Conservation (phyloP, 2,113 vertebrate genomes). For the Accipiter virgatus region DNA sequence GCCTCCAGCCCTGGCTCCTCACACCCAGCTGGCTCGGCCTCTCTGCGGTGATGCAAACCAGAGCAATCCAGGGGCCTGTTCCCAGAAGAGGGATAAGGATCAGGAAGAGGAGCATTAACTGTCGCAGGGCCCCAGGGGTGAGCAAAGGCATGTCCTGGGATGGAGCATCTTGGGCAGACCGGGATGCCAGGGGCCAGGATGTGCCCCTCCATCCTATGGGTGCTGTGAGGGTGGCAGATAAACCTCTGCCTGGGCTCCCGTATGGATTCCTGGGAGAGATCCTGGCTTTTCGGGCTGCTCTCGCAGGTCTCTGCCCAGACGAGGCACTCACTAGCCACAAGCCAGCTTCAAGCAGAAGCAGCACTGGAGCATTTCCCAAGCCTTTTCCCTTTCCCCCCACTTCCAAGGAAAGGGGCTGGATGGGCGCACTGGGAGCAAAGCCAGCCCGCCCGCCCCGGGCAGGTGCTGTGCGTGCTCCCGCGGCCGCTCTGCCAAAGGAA, state of each 20-base stretch:
- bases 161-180: neutral
- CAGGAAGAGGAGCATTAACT: neutral
- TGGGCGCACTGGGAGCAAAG: neutral
- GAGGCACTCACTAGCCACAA: neutral
- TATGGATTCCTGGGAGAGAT: neutral
- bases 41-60: neutral
- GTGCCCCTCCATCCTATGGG: neutral
- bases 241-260: neutral
- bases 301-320: neutral
- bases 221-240: neutral
- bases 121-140: rapidly evolving
- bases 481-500: neutral
- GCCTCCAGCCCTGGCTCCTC: neutral
- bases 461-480: conserved; percentile 23
- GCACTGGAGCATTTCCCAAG: neutral
- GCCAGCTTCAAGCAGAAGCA: neutral
- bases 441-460: neutral
- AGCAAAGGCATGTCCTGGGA: neutral
- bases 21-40: neutral
- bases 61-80: neutral
- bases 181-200: neutral
- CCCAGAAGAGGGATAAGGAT: neutral
- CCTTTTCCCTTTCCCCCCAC: neutral
- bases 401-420: neutral
- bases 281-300: rapidly evolving